These are phyloP conservation scores for Ethmia dodecea DNA, from an alignment of 2,888 invertebrate genomes.

Conservation along the genomic window DNA sequence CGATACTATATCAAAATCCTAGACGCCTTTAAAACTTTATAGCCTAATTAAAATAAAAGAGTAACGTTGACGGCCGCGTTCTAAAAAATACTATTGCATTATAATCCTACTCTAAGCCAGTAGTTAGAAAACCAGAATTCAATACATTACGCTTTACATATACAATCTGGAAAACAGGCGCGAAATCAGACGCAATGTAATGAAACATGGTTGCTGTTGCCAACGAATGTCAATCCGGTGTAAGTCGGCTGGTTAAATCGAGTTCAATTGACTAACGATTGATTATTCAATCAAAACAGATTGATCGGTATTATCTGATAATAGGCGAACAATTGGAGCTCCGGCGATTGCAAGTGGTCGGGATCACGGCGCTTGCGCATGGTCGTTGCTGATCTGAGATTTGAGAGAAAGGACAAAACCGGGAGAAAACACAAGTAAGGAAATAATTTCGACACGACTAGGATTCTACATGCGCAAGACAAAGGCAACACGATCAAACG, in stretches of 20 bases:
- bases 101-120: no score
- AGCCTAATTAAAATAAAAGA: constrained; percentile 4
- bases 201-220: no score
- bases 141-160: no score
- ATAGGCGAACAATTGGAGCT: constrained; percentile 46
- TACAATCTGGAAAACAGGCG: no score
- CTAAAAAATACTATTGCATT: neutral
- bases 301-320: constrained; percentile 74
- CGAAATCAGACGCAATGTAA: neutral
- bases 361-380: constrained; percentile 29
- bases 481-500: no score
- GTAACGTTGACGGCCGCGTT: constrained; percentile 1
- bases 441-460: no score
- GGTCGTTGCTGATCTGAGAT: constrained; percentile 13
- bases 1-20: constrained; percentile 9
- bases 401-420: no score
- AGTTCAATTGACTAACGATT: constrained; percentile 74
- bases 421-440: no score
- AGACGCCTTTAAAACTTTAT: constrained; percentile 9
- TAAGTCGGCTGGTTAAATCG: constrained; percentile 38
- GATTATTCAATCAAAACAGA: constrained; percentile 73
- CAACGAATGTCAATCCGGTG: constrained; percentile 1
- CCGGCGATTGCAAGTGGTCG: constrained; percentile 24
- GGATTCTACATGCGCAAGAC: no score
- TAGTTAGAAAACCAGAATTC: no score